A percentile compares a stretch with the other conserved stretches of the same genome.
Evolutionary conservation across 2,797 vertebrate species (phyloP).

Genomic region (Artibeus lituratus): DNA sequence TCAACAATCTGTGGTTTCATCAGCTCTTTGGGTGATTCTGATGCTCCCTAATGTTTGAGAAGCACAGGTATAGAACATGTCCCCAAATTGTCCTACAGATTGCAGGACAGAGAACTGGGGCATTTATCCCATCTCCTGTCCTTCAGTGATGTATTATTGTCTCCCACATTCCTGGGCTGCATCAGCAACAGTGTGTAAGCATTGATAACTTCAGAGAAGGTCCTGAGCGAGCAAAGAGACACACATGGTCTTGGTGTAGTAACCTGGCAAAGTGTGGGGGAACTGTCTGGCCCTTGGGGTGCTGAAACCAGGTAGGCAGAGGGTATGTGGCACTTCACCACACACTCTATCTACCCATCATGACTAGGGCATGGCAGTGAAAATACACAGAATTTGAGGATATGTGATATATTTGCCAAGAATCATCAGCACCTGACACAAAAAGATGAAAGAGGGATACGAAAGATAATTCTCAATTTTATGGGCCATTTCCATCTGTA

Average conservation of each 20-base stretch:
- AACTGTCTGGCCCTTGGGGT: not conserved
- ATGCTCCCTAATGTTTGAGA: not conserved
- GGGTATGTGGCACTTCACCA: not conserved
- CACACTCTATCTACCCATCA: not conserved
- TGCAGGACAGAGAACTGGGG: not conserved
- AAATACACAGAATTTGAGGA: not conserved
- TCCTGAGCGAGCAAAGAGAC: not conserved
- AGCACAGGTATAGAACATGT: not conserved
- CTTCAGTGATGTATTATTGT: not conserved
- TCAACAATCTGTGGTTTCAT: not conserved
- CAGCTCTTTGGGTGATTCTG: not conserved
- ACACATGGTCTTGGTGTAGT: too few species aligned
- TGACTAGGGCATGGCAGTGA: not conserved
- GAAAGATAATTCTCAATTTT: not conserved
- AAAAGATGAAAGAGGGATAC: not conserved
- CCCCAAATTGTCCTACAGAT: not conserved
- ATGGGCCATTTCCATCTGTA: constrained; percentile 9
- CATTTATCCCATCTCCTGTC: not conserved
- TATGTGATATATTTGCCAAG: not conserved
- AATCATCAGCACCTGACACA: not conserved
- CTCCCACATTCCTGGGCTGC: not conserved
- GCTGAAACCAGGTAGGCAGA: not conserved
- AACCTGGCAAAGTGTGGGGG: not conserved
- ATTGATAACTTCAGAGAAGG: not conserved
- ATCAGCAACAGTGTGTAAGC: not conserved